Percentiles rank a stretch among this genome's conserved stretches.
These are phyloP conservation scores for Helleia helle DNA, from an alignment of 2,888 invertebrate genomes.

Conservation along the genomic window DNA sequence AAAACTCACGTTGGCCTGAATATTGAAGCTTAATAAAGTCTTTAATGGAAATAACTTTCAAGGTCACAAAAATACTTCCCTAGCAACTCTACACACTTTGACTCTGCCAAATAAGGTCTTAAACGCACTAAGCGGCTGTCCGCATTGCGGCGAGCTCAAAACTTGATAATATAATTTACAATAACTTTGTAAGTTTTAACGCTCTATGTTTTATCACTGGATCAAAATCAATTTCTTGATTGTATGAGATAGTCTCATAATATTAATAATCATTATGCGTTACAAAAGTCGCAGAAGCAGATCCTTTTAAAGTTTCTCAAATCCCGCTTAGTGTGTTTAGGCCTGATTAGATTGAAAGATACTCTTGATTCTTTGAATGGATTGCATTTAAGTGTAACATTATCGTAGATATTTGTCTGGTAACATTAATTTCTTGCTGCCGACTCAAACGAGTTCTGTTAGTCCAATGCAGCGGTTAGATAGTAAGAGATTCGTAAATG, in stretches of 20 bases:
- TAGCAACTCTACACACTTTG: not conserved
- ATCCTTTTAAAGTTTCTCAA: no score
- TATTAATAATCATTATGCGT: no score
- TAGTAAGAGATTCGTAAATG: conserved; percentile 46
- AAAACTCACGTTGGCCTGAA: no score
- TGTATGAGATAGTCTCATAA: no score
- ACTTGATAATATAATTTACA: no score
- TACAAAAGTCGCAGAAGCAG: no score
- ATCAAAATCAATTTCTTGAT: no score
- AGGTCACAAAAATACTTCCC: not conserved
- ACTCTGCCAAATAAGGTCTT: not conserved
- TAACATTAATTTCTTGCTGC: conserved; percentile 38
- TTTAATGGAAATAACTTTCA: no score
- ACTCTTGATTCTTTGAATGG: not conserved
- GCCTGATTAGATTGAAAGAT: not conserved
- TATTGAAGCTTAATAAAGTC: no score
- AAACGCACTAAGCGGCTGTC: not conserved
- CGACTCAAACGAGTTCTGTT: conserved; percentile 10
- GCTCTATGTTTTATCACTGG: no score
- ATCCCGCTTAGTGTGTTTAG: not conserved
- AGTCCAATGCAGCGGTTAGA: conserved; percentile 39
- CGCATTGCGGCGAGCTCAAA: no score
- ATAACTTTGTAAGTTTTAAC: no score
- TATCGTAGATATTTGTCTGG: conserved; percentile 50
- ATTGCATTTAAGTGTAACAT: conserved; percentile 29